Conservation (phyloP, 1,140 invertebrate species). For the Brevipalpus yothersi region DNA sequence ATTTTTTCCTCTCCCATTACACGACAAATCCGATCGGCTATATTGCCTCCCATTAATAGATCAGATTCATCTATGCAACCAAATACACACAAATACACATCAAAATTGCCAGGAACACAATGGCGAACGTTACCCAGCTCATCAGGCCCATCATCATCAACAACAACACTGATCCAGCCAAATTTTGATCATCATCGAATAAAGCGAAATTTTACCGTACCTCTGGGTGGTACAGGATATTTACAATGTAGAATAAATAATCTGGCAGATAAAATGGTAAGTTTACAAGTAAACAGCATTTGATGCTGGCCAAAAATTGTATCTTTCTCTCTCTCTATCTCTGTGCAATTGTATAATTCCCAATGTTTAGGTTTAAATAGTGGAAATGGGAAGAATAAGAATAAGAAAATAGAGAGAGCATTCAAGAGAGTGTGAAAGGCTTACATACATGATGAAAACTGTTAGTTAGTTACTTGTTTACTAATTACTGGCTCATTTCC, state of each 20-base stretch:
- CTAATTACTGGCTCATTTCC: too few relatives aligned
- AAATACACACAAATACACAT: too few relatives aligned
- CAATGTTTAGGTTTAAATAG: not conserved
- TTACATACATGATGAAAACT: not conserved
- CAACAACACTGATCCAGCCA: not conserved
- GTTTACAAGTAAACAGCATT: not conserved
- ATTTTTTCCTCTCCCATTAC: too few relatives aligned
- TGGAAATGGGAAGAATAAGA: not conserved
- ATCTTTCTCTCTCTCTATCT: too few relatives aligned
- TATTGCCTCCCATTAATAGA: too few relatives aligned
- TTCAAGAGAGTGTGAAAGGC: not conserved
- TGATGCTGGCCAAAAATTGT: not conserved
- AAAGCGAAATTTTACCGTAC: not conserved
- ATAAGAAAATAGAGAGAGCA: not conserved
- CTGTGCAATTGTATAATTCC: too few relatives aligned
- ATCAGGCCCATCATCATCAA: not conserved
- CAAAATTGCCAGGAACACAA: too few relatives aligned
- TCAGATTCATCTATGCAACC: too few relatives aligned
- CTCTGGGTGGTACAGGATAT: not conserved
- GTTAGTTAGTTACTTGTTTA: too few relatives aligned
- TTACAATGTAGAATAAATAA: not conserved
- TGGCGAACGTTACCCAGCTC: not conserved
- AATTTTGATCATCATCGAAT: not conserved
- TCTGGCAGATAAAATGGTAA: not conserved
- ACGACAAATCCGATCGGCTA: too few relatives aligned